Base-by-base conservation (phyloP, 2,797 vertebrate species). In the Thalassophryne amazonica region DNA sequence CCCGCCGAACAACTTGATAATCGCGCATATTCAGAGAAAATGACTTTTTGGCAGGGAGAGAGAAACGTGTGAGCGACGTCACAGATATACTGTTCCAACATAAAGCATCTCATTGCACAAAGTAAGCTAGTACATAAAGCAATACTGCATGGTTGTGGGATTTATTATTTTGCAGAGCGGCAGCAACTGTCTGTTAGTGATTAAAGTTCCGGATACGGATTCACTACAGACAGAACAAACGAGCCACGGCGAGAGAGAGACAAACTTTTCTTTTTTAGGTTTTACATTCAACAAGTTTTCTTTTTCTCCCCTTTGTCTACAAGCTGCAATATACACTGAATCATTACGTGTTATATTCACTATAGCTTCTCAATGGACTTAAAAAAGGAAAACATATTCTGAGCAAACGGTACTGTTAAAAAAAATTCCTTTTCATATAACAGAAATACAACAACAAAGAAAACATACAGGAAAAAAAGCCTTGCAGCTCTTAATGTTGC, bases 221-320 rank as follows among this genome's bases (percentile, higher is more conserved):
- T 74, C 60, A 70, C 50, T 75, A 68, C 60, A 74, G 63, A 76
- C 64, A 72, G 42, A 38, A 77, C 34, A 67, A 74, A 80, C 66
- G 45, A 83, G 70, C 73, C 63, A 69, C 61, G 65, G 53, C 47
- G 61, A 37, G 41, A 54, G 52, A 43, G 76, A 72, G 48, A 69
- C 52, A 63, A 16, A 64, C 20, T 21, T 75, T 64, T 80, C 28
- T 78, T 87, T 86, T 78, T 79, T 71, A 69, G 47, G 61, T 83
- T 82, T 87, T 90, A 91, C 89, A 92, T 91, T 91, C 89, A 88
- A 86, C 75, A 62, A 41, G 63, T 81, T 82, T 71, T 69, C 47
- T 65, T 77, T 71, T 77, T 79, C 61, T 69, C 65, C 63, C 78
- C 61, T 67, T 81, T 81, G 72, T 84, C 73, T 74, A 72, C 66